Percentiles rank a stretch among this genome's conserved stretches.
phyloP scores from a whole-genome alignment of 1,140 invertebrate species.

The Pseudomyrmex cubaensis region DNA sequence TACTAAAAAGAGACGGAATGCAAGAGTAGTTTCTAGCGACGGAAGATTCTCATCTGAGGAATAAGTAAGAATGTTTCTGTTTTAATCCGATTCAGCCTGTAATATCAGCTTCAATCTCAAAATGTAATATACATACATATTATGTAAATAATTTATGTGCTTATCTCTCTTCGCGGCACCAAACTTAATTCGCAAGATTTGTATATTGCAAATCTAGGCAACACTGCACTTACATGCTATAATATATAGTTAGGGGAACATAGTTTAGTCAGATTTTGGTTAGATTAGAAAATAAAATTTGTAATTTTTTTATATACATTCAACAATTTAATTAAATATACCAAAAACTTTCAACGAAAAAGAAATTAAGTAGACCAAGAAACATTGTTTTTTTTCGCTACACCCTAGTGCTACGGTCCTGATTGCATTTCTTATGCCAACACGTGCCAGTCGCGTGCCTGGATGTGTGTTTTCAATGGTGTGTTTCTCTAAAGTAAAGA shows the following conservation, averaged over 20 bases:
- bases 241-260: too few species aligned
- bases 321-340: constrained; percentile 32
- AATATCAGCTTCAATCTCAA: constrained; percentile 3
- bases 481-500: constrained; percentile 27
- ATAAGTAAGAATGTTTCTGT: not conserved
- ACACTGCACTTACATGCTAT: not conserved
- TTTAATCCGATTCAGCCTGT: constrained; percentile 28
- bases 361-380: constrained; percentile 1
- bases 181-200: not conserved
- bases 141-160: constrained; percentile 18
- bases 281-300: constrained; percentile 2
- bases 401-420: constrained; percentile 27
- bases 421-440: constrained; percentile 31
- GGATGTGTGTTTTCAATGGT: constrained; percentile 29
- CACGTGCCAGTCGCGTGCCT: constrained; percentile 13
- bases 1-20: not conserved
- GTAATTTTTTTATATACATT: constrained; percentile 5
- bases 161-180: not conserved
- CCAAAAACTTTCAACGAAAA: constrained; percentile 29
- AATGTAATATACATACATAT: constrained; percentile 8
- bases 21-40: not conserved
- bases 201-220: too few species aligned
- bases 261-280: too few species aligned
- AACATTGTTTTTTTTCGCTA: constrained; percentile 1
- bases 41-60: not conserved